Evolutionary conservation across 37 sponge, comb jelly and placozoan species (phyloP).

Genomic region (Beroe forskalii): DNA sequence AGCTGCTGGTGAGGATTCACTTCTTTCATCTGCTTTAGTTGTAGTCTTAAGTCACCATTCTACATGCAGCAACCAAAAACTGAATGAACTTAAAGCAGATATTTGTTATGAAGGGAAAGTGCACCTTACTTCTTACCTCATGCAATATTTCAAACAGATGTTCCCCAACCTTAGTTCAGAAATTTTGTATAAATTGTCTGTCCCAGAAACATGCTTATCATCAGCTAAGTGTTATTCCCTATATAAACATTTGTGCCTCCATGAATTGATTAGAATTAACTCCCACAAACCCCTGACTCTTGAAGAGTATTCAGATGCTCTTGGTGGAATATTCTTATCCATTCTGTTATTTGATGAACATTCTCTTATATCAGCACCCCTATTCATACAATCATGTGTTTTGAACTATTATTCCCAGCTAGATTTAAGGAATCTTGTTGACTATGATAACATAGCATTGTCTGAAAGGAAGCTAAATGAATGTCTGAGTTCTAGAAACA

Average conservation of each 20-base stretch:
- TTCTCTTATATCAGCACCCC: slow-evolving; percentile 2
- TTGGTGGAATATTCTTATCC: slow-evolving; percentile 12
- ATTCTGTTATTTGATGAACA: slow-evolving; percentile 31
- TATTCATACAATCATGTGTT: background rate
- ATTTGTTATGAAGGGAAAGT: slow-evolving; percentile 9
- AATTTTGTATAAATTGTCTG: slow-evolving; percentile 29
- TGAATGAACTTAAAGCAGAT: background rate
- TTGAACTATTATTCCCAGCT: slow-evolving; percentile 44
- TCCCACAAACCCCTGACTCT: background rate
- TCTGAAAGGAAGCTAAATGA: slow-evolving; percentile 26
- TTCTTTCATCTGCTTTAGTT: slow-evolving; percentile 20
- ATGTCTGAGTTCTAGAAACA: background rate
- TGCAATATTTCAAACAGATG: background rate
- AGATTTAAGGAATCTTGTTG: slow-evolving; percentile 24
- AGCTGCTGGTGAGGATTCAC: background rate
- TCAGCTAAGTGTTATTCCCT: slow-evolving; percentile 31
- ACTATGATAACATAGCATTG: background rate
- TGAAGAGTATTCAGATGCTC: slow-evolving; percentile 17
- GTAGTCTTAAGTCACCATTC: background rate
- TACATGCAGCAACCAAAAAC: background rate
- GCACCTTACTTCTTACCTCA: background rate
- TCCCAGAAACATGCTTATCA: background rate
- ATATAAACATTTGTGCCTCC: slow-evolving; percentile 25
- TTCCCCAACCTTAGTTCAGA: slow-evolving; percentile 25
- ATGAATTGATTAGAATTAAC: slow-evolving; percentile 14